phyloP scores from a whole-genome alignment of 2,797 vertebrate species.

The Lepidocolaptes lacrymiger region DNA sequence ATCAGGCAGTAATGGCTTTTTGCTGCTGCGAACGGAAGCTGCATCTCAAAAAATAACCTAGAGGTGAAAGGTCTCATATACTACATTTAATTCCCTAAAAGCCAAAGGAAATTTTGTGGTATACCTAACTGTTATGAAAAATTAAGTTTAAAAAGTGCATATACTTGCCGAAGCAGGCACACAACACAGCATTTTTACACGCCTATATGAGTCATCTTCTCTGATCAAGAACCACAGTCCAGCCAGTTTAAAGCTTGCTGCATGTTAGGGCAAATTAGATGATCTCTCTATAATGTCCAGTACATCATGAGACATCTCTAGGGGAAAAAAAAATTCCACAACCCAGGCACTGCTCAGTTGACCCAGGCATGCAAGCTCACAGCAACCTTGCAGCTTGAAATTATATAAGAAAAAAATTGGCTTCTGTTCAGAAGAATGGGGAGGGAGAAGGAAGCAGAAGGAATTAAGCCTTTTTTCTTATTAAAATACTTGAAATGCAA shows the following conservation, averaged over 20 bases:
- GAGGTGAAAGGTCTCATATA: not conserved
- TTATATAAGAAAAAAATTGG: not conserved
- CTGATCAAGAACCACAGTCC: not conserved
- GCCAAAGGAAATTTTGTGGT: not conserved
- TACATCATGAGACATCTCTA: not conserved
- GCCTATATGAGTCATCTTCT: not conserved
- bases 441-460: not conserved
- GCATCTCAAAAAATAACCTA: not conserved
- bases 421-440: not conserved
- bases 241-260: not conserved
- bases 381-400: not conserved
- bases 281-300: not conserved
- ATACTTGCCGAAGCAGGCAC: not conserved
- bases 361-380: not conserved
- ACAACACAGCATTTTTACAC: not conserved
- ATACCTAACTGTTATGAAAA: not conserved
- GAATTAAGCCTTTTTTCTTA: not conserved
- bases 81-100: not conserved
- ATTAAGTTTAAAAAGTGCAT: not conserved
- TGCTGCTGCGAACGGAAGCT: not conserved
- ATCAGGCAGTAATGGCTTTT: not conserved
- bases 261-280: constrained; percentile 1
- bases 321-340: not conserved
- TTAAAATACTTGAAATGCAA: not conserved
- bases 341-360: not conserved